Base-by-base conservation (phyloP, 2,113 vertebrate species). In the Phocoena sinus region DNA sequence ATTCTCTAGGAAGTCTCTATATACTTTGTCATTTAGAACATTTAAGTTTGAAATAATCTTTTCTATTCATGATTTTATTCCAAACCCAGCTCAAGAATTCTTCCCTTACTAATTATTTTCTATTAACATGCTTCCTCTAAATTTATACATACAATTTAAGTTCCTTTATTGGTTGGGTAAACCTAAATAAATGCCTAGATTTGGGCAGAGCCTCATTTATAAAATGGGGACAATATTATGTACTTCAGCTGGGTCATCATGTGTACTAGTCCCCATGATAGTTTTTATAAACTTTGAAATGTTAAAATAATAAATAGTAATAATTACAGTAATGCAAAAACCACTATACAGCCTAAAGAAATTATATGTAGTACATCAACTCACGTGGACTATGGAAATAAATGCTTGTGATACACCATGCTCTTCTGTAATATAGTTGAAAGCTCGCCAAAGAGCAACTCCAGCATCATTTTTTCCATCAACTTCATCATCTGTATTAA, bases 341-440 rank as follows among this genome's bases (percentile, higher is more conserved):
- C 50, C 33, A 84, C 20, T 36, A 28, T 63, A 79, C 1, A 74
- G 36, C 96, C 65, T 77, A 50, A 73, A 94, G 60, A 80, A 89
- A 60, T 33, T 92, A 94, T 23, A 92, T 21, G 62, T n/a, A 80
- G 38, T 94, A 81, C 13, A 96, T 89, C 96, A 97, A 99, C 99
- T 99, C 98, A 99, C 99, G 1, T 99, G 99, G 95, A 99, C 97
- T 97, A 99, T 98, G 0, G 98, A 98, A 80, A 98, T 65, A 98
- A 99, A 99, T 81, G 99, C 99, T 98, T 99, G 99, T 90, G 99
- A 98, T 67, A 98, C 90, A 97, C 99, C 99, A 96, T 98, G 98
- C 98, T 99, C 99, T 60, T 99, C 99, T 41, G 98, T 96, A 91
- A 99, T 99, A 97, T 99, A 99, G 97, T 99, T 99, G 98, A 99